These are phyloP conservation scores for Megaceryle maxima DNA, from an alignment of 2,113 vertebrate species.

Conservation along the genomic window DNA sequence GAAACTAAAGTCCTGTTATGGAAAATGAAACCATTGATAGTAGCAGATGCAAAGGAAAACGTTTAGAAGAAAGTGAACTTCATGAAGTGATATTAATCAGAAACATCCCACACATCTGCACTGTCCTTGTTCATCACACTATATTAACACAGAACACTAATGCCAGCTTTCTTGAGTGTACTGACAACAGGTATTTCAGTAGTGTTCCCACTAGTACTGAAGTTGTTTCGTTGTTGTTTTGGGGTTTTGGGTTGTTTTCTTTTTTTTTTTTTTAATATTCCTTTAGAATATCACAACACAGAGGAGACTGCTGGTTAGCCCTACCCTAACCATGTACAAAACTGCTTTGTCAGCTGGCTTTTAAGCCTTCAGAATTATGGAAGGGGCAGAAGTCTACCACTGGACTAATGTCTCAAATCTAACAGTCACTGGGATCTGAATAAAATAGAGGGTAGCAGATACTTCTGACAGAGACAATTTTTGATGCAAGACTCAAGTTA, in stretches of 20 bases:
- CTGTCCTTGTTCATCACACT: fast-evolving
- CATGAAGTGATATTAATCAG: not conserved
- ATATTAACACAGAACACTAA: fast-evolving
- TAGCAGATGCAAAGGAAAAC: not conserved
- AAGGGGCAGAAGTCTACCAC: not conserved
- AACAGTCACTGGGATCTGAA: not conserved
- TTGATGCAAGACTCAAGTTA: not conserved
- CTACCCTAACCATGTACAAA: not conserved
- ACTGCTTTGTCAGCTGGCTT: not conserved
- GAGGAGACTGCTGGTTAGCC: not conserved
- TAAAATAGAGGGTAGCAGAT: not conserved
- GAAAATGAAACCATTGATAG: not conserved
- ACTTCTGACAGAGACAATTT: not conserved
- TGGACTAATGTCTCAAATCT: not conserved
- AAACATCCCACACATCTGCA: not conserved
- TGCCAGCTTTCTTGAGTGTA: not conserved
- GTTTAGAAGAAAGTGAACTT: not conserved
- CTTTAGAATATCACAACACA: not conserved
- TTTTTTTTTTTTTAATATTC: not conserved
- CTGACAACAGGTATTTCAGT: not conserved
- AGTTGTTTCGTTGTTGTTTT: fast-evolving
- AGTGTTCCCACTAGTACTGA: not conserved
- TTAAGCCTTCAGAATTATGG: not conserved
- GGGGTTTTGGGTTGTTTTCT: too few species aligned
- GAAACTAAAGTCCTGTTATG: not conserved